Evolutionary conservation across 2,113 vertebrate species (phyloP).

Genomic region (Halcyon malimbica): DNA sequence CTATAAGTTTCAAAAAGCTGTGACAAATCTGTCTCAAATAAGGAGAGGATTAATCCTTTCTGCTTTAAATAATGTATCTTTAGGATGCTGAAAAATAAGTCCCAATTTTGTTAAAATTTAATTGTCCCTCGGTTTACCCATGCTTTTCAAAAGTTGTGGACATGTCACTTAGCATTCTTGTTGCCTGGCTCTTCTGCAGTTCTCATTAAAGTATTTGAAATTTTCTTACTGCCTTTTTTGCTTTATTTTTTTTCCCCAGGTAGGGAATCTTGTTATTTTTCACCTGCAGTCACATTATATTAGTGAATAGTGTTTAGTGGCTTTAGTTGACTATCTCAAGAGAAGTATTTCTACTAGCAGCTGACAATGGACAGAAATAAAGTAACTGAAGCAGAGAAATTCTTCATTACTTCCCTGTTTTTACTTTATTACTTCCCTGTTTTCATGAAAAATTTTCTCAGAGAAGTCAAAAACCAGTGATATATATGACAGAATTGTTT

Average conservation of each 20-base stretch:
- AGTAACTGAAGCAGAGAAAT: neutral
- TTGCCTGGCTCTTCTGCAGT: neutral
- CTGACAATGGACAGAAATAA: neutral
- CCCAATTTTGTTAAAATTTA: neutral
- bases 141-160: neutral
- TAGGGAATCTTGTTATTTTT: neutral
- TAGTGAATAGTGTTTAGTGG: neutral
- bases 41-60: neutral
- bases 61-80: neutral
- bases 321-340: neutral
- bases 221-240: neutral
- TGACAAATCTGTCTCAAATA: neutral
- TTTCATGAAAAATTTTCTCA: neutral
- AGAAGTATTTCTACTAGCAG: neutral
- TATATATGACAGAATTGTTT: neutral
- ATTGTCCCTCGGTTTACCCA: neutral
- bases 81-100: neutral
- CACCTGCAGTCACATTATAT: neutral
- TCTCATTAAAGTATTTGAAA: neutral
- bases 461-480: neutral
- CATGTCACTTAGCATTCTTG: neutral
- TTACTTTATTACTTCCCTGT: neutral
- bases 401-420: neutral
- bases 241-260: rapidly evolving
- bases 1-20: neutral